phyloP scores from a whole-genome alignment of 2,113 vertebrate genomes.

The Pipra filicauda region DNA sequence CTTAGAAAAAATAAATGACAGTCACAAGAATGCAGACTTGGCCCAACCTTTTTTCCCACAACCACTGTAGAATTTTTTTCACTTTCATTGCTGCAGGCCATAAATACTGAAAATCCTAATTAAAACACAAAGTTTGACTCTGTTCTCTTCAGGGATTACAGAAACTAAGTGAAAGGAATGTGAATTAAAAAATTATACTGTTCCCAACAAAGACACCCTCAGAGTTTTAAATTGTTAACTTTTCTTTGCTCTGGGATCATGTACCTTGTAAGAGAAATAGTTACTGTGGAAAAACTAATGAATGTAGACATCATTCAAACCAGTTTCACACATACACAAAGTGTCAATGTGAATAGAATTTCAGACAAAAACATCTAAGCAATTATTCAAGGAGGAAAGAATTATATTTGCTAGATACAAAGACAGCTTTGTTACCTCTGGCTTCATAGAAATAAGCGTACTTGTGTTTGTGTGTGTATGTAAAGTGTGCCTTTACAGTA shows the following conservation, averaged over 20 bases:
- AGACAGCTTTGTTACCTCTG: constrained; percentile 60
- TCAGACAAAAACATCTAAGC: constrained; percentile 66
- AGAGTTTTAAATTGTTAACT: constrained; percentile 51
- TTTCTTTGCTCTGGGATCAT: constrained; percentile 49
- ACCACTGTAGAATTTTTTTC: constrained; percentile 15
- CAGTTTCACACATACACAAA: constrained; percentile 50
- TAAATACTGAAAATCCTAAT: constrained; percentile 64
- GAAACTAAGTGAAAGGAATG: constrained; percentile 51
- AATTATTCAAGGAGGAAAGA: constrained; percentile 48
- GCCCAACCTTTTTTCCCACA: constrained; percentile 19
- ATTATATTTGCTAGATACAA: constrained; percentile 70
- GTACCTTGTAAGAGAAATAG: constrained; percentile 49
- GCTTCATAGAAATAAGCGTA: constrained; percentile 34
- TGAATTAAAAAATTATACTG: constrained; percentile 41
- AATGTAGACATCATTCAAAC: constrained; percentile 58
- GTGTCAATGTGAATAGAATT: constrained; percentile 67
- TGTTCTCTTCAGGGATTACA: constrained; percentile 53
- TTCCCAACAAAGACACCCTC: constrained; percentile 51
- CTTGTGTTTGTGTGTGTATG: constrained; percentile 2
- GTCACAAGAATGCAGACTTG: background rate
- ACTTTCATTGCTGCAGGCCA: constrained; percentile 34
- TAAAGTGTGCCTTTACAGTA: constrained; percentile 9
- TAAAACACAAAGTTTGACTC: constrained; percentile 65
- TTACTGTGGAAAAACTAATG: constrained; percentile 53
- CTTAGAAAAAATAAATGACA: constrained; percentile 27